Base-by-base conservation (phyloP, 2,888 invertebrate genomes). In the Quadroppia sp. region DNA sequence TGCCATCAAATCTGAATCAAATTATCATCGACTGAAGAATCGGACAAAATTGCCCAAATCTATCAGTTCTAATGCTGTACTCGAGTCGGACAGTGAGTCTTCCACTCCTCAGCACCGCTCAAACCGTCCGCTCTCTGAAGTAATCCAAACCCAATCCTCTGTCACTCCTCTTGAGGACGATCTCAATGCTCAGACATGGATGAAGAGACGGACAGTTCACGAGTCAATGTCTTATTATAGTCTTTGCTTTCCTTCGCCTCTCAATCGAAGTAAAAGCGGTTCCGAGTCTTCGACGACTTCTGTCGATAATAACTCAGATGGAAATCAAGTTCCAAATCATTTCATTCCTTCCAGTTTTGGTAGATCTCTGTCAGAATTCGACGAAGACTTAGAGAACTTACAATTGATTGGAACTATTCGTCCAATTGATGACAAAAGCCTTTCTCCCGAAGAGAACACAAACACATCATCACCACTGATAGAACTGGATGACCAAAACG, bases 61-160 rank as follows among this genome's bases (percentile, higher is more conserved):
- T 36, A 76, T 77, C 25, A 78, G 78, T 42, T 78, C 78, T 1
- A 78, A 78, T 28, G 78, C 78, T 25, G 78, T 78, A 3, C 74
- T 78, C 36, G 78, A 78, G 71, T 76, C 78, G 0, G 78, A 78
- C 42, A 72, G 76, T 50, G 78, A 78, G 69, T 69, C 74, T 28
- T 69, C 73, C 17, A 77, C 78, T 1, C 78, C 77, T 15, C 77
- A 76, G 50, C 76, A 76, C 23, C 61, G 64, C 61, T 45, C 61
- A 64, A 64, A 59, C 13, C 56, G 74, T 50, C 74, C 74, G n/a
- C 71, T 67, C 42, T 75, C 76, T 20, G 76, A 75, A 59, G 73
- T 71, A 30, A 20, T 74, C 1, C 71, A 73, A 69, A 67, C 40
- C 20, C 67, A 67, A 42, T 61, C 61, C n/a, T 17, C 6, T 6